phyloP scores from a whole-genome alignment of 2,888 invertebrate genomes.

The Agriotes lineatus region DNA sequence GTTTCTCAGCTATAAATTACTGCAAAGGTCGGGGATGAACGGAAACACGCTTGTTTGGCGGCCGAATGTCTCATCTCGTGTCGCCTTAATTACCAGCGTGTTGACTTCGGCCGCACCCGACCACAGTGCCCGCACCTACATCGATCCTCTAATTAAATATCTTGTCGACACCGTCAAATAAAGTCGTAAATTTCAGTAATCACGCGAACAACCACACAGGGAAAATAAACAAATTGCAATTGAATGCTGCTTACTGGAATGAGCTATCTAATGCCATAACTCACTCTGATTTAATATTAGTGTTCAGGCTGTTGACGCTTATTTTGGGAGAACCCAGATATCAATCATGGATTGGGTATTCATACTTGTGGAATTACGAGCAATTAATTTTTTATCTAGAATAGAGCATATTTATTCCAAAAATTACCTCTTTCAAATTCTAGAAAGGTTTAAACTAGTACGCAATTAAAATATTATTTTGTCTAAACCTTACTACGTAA shows the following conservation, averaged over 20 bases:
- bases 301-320: too few relatives aligned
- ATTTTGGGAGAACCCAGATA: too few relatives aligned
- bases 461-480: too few relatives aligned
- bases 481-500: too few relatives aligned
- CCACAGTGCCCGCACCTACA: constrained; percentile 61
- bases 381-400: too few relatives aligned
- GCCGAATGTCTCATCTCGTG: constrained; percentile 53
- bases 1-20: constrained; percentile 56
- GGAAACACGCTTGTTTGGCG: constrained; percentile 54
- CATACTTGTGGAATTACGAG: too few relatives aligned
- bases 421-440: too few relatives aligned
- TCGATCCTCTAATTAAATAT: constrained; percentile 62
- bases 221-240: constrained; percentile 49
- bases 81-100: constrained; percentile 60
- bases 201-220: constrained; percentile 53
- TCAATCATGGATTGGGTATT: too few relatives aligned
- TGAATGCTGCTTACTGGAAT: constrained; percentile 34
- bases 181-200: constrained; percentile 61
- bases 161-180: constrained; percentile 62
- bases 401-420: too few relatives aligned
- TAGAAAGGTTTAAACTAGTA: too few relatives aligned
- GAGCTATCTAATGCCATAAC: too few relatives aligned
- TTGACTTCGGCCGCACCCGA: constrained; percentile 57
- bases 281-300: too few relatives aligned
- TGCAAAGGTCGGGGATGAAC: constrained; percentile 46